A percentile compares a stretch with the other conserved stretches of the same genome.
These are phyloP conservation scores for Ibidorhyncha struthersii DNA, from an alignment of 2,113 vertebrate species.

Conservation along the genomic window DNA sequence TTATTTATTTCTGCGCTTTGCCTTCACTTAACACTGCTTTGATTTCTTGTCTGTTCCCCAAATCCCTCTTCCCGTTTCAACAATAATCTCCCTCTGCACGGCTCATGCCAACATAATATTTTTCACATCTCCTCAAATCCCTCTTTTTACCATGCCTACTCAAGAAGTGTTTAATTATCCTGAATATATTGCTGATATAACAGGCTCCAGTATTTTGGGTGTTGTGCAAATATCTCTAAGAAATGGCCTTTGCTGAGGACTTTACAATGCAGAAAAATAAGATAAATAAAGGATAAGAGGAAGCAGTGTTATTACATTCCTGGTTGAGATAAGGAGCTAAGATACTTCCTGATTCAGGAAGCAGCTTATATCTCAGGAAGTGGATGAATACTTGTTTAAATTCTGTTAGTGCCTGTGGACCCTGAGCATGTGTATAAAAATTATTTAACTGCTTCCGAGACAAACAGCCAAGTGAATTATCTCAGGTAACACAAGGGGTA, in stretches of 20 bases:
- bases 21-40: not conserved
- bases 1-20: not conserved
- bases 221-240: not conserved
- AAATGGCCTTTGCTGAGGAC: not conserved
- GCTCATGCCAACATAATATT: not conserved
- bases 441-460: not conserved
- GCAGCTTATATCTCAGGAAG: conserved; percentile 24
- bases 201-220: not conserved
- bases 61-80: not conserved
- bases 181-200: not conserved
- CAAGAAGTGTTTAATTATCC: not conserved
- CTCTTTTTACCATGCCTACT: not conserved
- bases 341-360: conserved; percentile 44
- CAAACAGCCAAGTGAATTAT: not conserved
- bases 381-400: not conserved
- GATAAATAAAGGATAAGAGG: not conserved
- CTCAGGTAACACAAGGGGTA: not conserved
- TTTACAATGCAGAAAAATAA: not conserved
- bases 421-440: not conserved
- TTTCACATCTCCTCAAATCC: not conserved
- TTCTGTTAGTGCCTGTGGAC: not conserved
- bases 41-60: not conserved
- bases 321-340: conserved; percentile 2
- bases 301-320: not conserved
- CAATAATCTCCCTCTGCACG: not conserved